phyloP scores from a whole-genome alignment of 2,113 vertebrate genomes.

The Orientallactaga bullata region DNA sequence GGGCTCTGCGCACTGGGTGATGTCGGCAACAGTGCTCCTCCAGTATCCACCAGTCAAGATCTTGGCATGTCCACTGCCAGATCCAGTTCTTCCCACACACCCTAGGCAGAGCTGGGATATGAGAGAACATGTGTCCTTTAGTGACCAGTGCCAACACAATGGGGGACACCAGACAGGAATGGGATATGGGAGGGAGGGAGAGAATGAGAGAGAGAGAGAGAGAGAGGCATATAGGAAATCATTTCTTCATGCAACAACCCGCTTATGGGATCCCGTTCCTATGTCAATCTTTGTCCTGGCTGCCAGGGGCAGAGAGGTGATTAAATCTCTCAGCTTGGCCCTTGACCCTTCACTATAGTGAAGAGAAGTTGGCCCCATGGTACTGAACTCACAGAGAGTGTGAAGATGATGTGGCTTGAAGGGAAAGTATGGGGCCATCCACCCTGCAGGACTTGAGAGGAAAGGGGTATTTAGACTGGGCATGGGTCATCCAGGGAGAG shows the following conservation, averaged over 20 bases:
- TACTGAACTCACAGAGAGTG: background rate
- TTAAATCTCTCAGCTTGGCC: background rate
- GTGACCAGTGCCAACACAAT: too few species aligned
- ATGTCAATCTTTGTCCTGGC: too few species aligned
- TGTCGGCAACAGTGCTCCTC: too few species aligned
- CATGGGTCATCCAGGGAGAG: background rate
- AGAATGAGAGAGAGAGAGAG: too few species aligned
- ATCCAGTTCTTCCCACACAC: too few species aligned
- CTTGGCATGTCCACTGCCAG: background rate
- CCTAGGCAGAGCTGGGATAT: too few species aligned
- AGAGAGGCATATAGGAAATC: background rate
- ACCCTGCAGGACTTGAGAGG: too few species aligned
- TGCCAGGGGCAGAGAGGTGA: background rate
- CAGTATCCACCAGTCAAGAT: background rate
- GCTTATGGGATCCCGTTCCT: background rate
- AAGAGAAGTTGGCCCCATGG: background rate
- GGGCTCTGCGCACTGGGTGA: background rate
- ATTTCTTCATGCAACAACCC: background rate
- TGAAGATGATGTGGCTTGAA: background rate
- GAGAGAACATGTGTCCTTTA: too few species aligned
- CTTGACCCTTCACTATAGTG: background rate
- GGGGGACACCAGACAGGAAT: too few species aligned
- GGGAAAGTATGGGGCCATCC: background rate
- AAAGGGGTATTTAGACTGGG: background rate
- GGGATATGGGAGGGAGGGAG: too few species aligned